These are phyloP conservation scores for Etheostoma spectabile DNA, from an alignment of 2,113 vertebrate genomes.

Conservation along the genomic window DNA sequence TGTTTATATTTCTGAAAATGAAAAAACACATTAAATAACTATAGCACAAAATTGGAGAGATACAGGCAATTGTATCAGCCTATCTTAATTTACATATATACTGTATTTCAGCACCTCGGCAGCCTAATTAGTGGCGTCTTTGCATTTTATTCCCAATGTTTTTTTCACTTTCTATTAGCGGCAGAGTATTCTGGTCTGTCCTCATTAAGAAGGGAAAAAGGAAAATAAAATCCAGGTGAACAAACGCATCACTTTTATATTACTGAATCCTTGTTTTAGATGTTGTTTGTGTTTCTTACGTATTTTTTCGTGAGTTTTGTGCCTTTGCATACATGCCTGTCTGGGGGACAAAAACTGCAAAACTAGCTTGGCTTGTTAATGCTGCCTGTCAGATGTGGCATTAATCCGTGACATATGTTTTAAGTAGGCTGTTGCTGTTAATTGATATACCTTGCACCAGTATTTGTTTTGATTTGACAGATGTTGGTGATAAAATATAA, in stretches of 20 bases:
- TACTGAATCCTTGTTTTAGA: background rate
- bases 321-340: background rate
- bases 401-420: background rate
- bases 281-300: background rate
- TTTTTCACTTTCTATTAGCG: background rate
- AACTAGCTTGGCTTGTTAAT: background rate
- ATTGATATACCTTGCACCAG: no score
- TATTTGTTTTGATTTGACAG: background rate
- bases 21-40: background rate
- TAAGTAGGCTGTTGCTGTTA: no score
- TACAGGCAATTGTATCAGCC: background rate
- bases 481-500: constrained; percentile 3
- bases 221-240: background rate
- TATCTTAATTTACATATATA: background rate
- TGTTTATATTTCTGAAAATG: background rate
- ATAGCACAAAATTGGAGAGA: background rate
- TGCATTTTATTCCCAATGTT: background rate
- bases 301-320: background rate
- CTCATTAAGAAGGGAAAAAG: background rate
- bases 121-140: background rate
- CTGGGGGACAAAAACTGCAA: no score
- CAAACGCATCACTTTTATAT: background rate
- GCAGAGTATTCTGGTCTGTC: background rate
- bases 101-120: background rate
- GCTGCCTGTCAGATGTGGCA: background rate